A percentile compares a stretch with the other conserved stretches of the same genome.
These are phyloP conservation scores for Yponomeuta plumbellus DNA, from an alignment of 2,888 invertebrate species.

Conservation along the genomic window DNA sequence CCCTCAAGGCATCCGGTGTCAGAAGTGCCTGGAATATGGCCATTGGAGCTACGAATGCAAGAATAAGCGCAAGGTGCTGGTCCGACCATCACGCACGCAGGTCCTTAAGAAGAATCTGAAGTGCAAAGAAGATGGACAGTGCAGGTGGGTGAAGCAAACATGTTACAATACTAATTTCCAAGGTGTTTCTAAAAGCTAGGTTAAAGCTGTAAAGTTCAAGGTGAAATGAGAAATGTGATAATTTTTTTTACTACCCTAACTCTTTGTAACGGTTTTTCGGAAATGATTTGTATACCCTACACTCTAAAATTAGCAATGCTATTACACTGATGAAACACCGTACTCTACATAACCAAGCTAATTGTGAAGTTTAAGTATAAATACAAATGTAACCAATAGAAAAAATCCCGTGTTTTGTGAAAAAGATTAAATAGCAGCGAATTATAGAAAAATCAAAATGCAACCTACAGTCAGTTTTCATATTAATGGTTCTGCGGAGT, in stretches of 20 bases:
- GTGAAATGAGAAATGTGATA: not conserved
- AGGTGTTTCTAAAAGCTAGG: not conserved
- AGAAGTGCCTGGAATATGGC: slow-evolving; percentile 93
- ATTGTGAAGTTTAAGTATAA: too few relatives aligned
- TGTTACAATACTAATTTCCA: too few relatives aligned
- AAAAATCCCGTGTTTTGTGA: too few relatives aligned
- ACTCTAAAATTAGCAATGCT: too few relatives aligned
- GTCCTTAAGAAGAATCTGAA: slow-evolving; percentile 82
- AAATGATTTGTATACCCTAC: not conserved
- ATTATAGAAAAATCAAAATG: too few relatives aligned
- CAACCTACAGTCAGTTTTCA: too few relatives aligned
- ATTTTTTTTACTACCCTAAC: slow-evolving; percentile 12
- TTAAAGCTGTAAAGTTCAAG: slow-evolving; percentile 5
- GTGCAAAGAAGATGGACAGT: slow-evolving; percentile 48
- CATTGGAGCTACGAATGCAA: slow-evolving; percentile 97
- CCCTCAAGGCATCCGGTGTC: slow-evolving; percentile 89
- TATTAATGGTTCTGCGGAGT: too few relatives aligned
- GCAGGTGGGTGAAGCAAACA: slow-evolving; percentile 43
- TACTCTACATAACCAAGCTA: too few relatives aligned
- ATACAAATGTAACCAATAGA: too few relatives aligned
- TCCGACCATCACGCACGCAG: slow-evolving; percentile 89
- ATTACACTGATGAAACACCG: too few relatives aligned
- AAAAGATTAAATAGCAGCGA: too few relatives aligned
- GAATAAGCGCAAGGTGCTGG: slow-evolving; percentile 91
- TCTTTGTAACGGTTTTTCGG: not conserved